Percentiles rank a stretch among this genome's conserved stretches.
These are phyloP conservation scores for Rhopalosiphum nymphaeae DNA, from an alignment of 2,888 invertebrate species.

Conservation along the genomic window DNA sequence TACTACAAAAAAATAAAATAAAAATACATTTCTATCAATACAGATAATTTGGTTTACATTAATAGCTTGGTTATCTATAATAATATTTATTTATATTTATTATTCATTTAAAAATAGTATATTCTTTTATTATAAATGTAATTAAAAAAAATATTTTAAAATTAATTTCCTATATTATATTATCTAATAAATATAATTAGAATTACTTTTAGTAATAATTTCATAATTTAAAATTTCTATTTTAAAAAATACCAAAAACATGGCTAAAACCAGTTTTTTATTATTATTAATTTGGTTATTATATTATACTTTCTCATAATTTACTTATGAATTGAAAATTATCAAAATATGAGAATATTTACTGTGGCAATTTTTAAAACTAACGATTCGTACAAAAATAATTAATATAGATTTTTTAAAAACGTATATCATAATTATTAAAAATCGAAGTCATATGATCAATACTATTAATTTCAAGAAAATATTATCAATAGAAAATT, in stretches of 20 bases:
- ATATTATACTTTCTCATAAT: background rate
- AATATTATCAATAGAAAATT: background rate
- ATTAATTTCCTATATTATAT: background rate
- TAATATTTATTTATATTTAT: background rate
- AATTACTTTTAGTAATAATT: background rate
- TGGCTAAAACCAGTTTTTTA: background rate
- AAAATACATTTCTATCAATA: background rate
- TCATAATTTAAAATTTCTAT: background rate
- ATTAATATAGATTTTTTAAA: too few species aligned
- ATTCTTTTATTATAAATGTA: background rate
- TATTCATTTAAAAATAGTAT: background rate
- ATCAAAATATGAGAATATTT: background rate
- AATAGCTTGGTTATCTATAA: background rate
- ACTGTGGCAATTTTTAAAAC: background rate
- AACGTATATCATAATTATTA: background rate
- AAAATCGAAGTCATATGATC: background rate
- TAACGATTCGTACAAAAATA: background rate
- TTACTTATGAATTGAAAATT: background rate
- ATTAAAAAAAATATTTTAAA: background rate
- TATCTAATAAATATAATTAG: too few species aligned
- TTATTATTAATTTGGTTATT: background rate
- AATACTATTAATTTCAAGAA: background rate
- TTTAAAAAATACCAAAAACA: background rate
- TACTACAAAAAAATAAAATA: background rate
- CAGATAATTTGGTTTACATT: background rate